phyloP scores from a whole-genome alignment of 1,140 invertebrate species.

The Nebria ingens region DNA sequence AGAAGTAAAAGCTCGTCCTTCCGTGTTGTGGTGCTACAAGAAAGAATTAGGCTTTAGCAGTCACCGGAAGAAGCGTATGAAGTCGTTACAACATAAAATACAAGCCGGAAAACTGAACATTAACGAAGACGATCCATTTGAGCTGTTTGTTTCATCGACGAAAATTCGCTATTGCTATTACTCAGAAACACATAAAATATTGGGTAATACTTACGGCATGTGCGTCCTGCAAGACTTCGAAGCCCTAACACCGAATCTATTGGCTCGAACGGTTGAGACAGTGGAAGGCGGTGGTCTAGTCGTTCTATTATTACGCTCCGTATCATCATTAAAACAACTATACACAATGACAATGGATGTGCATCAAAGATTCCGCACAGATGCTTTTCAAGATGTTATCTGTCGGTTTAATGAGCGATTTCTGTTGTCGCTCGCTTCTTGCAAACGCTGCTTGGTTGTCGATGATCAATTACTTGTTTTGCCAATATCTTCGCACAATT shows the following conservation, averaged over 20 bases:
- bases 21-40: conserved; percentile 98
- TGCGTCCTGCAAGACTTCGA: conserved; percentile 99
- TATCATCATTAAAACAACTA: conserved; percentile 86
- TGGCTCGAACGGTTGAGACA: conserved; percentile 96
- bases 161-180: conserved; percentile 98
- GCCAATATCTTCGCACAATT: conserved; percentile 82
- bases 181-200: conserved; percentile 92
- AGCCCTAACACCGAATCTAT: conserved; percentile 94
- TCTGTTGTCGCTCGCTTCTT: conserved; percentile 81
- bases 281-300: conserved; percentile 96
- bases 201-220: conserved; percentile 97
- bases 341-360: conserved; percentile 99
- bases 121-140: conserved; percentile 95
- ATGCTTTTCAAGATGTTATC: conserved; percentile 85
- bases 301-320: conserved; percentile 73
- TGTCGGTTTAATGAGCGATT: conserved; percentile 96
- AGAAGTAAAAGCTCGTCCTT: conserved; percentile 80
- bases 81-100: conserved; percentile 76
- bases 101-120: conserved; percentile 80
- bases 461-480: conserved; percentile 90
- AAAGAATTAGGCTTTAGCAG: conserved; percentile 92
- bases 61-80: conserved; percentile 89
- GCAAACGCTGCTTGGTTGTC: conserved; percentile 79
- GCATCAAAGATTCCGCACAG: conserved; percentile 86
- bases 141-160: conserved; percentile 91